Percentiles rank a stretch among this genome's conserved stretches.
These are phyloP conservation scores for Drosophila burlai DNA, from an alignment of 1,140 invertebrate species.

Conservation along the genomic window DNA sequence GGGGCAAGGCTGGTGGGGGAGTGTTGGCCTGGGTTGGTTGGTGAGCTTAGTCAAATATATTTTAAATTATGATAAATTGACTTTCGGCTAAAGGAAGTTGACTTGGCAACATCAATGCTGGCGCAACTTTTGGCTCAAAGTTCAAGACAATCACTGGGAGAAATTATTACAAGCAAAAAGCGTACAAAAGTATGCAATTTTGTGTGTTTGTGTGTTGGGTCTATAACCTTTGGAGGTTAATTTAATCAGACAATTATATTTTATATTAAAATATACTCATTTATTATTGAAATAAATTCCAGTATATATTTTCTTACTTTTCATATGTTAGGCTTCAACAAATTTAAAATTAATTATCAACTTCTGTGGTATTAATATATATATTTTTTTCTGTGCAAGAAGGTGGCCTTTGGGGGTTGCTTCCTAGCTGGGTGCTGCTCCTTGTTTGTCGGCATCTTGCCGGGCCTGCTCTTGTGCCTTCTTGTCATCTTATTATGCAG, in stretches of 20 bases:
- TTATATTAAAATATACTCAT: not conserved
- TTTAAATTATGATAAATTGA: constrained; percentile 78
- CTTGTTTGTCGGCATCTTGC: constrained; percentile 33
- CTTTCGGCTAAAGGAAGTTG: constrained; percentile 59
- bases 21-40: not conserved
- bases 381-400: not conserved
- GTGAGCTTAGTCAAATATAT: constrained; percentile 61
- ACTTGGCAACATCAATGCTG: constrained; percentile 47
- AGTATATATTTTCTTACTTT: not conserved
- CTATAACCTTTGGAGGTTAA: not conserved
- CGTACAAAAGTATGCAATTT: not conserved
- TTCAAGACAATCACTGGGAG: constrained; percentile 24
- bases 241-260: not conserved
- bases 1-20: not conserved
- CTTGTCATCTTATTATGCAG: constrained; percentile 78
- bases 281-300: not conserved
- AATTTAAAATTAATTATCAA: not conserved
- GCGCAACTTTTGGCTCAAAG: constrained; percentile 51
- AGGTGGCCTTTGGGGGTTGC: constrained; percentile 4
- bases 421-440: not conserved
- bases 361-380: not conserved
- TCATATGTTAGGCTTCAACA: not conserved
- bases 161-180: not conserved
- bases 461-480: constrained; percentile 28
- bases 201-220: not conserved